These are phyloP conservation scores for Lacerta bilineata DNA, from an alignment of 2,797 vertebrate species.

Conservation along the genomic window DNA sequence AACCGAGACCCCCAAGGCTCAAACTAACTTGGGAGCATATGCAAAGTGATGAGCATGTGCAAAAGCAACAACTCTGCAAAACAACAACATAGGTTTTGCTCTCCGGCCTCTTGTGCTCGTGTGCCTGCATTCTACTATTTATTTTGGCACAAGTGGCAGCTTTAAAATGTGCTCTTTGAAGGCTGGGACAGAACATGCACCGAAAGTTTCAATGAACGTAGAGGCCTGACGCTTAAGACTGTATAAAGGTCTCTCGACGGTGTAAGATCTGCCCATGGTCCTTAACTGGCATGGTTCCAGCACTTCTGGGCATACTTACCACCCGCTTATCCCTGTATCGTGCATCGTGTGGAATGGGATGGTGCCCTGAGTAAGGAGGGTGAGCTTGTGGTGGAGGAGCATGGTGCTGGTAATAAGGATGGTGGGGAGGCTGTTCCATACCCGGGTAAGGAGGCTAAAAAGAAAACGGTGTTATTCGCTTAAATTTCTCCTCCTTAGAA, in stretches of 20 bases:
- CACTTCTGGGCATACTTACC: constrained; percentile 79
- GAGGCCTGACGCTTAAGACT: background rate
- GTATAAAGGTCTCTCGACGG: background rate
- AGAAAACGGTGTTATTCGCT: constrained; percentile 43
- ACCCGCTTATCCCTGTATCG: constrained; percentile 96
- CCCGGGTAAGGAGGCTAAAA: constrained; percentile 91
- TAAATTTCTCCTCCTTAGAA: background rate
- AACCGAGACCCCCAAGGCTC: background rate
- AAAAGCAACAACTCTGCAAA: background rate
- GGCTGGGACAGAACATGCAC: no score
- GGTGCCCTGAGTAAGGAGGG: constrained; percentile 92
- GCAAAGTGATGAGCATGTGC: no score
- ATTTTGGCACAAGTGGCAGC: background rate
- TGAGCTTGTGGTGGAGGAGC: constrained; percentile 93
- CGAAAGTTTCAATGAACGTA: background rate
- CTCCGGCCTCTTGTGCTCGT: no score
- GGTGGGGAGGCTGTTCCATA: constrained; percentile 92
- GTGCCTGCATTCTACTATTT: background rate
- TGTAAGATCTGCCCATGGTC: background rate
- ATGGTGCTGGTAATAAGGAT: constrained; percentile 94
- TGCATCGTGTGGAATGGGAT: constrained; percentile 90
- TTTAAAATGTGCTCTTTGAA: background rate
- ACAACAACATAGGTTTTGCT: background rate
- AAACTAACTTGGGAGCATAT: background rate
- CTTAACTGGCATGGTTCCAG: background rate